These are phyloP conservation scores for Busseola fusca DNA, from an alignment of 2,888 invertebrate genomes.

Conservation along the genomic window DNA sequence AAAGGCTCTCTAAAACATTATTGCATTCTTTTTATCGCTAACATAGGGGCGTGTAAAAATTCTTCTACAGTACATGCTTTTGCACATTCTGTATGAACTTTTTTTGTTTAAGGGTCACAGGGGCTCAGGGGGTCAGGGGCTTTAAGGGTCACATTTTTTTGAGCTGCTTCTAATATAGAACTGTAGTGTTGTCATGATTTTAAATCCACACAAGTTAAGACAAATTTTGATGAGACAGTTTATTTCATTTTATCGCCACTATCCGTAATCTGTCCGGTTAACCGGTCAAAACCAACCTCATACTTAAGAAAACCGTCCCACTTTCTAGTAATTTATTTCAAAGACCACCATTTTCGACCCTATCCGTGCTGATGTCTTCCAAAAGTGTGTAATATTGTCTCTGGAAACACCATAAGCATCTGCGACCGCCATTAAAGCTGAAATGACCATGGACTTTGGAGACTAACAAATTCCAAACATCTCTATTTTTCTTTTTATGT, in stretches of 20 bases:
- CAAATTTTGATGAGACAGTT: neutral
- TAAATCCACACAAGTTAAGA: neutral
- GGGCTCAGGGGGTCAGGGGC: too few relatives aligned
- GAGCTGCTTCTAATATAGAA: neutral
- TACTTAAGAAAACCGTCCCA: slow-evolving; percentile 20
- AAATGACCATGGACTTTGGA: slow-evolving; percentile 37
- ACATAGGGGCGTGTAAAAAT: neutral
- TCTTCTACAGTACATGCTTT: neutral
- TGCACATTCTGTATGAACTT: neutral
- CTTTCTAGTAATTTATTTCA: slow-evolving; percentile 28
- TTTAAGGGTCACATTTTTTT: neutral
- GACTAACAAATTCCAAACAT: slow-evolving; percentile 27
- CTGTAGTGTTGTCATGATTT: neutral
- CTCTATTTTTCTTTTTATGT: slow-evolving; percentile 6
- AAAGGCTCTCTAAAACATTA: too few relatives aligned
- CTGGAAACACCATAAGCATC: slow-evolving; percentile 49
- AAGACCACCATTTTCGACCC: slow-evolving; percentile 15
- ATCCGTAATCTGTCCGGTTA: slow-evolving; percentile 6
- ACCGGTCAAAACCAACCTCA: neutral
- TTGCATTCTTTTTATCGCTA: too few relatives aligned
- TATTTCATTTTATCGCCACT: neutral
- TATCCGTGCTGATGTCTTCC: slow-evolving; percentile 26
- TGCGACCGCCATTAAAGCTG: slow-evolving; percentile 53
- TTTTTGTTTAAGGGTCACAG: neutral
- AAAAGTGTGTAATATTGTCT: slow-evolving; percentile 44